Conservation (phyloP, 2,113 vertebrate genomes). For the Scatophagus argus region DNA sequence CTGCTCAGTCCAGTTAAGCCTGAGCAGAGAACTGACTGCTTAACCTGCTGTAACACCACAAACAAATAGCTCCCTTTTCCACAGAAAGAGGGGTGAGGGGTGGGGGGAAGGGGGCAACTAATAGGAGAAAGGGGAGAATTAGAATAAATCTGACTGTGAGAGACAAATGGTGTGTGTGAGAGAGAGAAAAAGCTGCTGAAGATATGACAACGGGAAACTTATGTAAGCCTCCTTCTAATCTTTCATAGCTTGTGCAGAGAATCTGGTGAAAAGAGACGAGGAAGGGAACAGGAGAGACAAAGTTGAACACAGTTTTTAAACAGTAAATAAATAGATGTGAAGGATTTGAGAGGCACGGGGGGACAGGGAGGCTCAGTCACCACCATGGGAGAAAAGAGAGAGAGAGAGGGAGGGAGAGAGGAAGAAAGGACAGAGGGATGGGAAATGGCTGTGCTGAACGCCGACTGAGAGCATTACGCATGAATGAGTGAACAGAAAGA, state of each 20-base stretch:
- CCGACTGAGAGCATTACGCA: slow-evolving; percentile 22
- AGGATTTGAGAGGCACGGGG: slow-evolving; percentile 2
- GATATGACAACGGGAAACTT: slow-evolving; percentile 21
- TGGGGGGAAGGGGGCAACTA: background rate
- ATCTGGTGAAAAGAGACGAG: background rate
- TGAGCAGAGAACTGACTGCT: background rate
- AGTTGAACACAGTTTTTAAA: background rate
- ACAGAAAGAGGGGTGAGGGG: background rate
- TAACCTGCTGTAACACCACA: background rate
- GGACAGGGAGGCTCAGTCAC: background rate
- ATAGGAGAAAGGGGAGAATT: background rate
- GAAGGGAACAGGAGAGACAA: background rate
- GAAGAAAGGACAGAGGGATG: slow-evolving; percentile 22
- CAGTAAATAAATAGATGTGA: slow-evolving; percentile 1
- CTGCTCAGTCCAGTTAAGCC: too few species aligned
- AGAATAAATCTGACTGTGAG: slow-evolving; percentile 17
- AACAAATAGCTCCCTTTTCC: background rate
- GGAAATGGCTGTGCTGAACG: slow-evolving; percentile 5
- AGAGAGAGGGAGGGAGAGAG: too few species aligned
- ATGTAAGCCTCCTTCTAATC: slow-evolving; percentile 46
- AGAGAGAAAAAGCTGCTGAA: slow-evolving; percentile 20
- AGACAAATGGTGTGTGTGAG: slow-evolving; percentile 17
- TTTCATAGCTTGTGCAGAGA: background rate
- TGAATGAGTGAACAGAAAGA: slow-evolving; percentile 57
- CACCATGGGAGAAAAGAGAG: background rate